phyloP scores from a whole-genome alignment of 2,888 invertebrate species.

The Girardia tigrina region DNA sequence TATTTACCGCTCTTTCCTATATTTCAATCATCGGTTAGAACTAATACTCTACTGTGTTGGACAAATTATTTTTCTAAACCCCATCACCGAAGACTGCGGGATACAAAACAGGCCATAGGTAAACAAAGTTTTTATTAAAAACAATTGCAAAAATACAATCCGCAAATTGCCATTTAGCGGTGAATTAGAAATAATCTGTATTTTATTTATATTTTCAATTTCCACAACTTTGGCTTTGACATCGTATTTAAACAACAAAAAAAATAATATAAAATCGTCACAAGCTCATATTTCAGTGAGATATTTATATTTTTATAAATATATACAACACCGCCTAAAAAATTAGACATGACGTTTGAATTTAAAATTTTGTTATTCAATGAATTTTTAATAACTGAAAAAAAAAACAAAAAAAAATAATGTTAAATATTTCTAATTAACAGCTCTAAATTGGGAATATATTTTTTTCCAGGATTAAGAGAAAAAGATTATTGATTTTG shows the following conservation, averaged over 20 bases:
- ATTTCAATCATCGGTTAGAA: background rate
- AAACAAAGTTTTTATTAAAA: slow-evolving; percentile 14
- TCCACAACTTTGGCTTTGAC: background rate
- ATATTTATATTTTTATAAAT: no score
- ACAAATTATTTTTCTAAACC: slow-evolving; percentile 19
- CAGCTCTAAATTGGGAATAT: no score
- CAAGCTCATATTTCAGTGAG: background rate
- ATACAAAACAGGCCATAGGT: slow-evolving; percentile 18
- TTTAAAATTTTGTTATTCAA: no score
- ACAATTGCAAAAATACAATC: slow-evolving; percentile 19
- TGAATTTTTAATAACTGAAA: no score
- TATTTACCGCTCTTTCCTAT: background rate
- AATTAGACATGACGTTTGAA: no score
- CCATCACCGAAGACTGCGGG: slow-evolving; percentile 7
- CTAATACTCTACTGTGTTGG: background rate
- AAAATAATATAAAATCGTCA: no score
- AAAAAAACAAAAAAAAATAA: no score
- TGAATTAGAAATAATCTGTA: background rate
- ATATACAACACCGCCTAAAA: no score
- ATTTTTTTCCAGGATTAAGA: no score
- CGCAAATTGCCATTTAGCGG: slow-evolving; percentile 16
- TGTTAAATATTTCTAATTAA: no score
- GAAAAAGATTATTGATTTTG: no score
- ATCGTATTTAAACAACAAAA: background rate
- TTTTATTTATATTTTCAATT: slow-evolving; percentile 1